A percentile compares a stretch with the other conserved stretches of the same genome.
Evolutionary conservation across 1,140 invertebrate genomes (phyloP).

Genomic region (Pseudomyrmex cubaensis): DNA sequence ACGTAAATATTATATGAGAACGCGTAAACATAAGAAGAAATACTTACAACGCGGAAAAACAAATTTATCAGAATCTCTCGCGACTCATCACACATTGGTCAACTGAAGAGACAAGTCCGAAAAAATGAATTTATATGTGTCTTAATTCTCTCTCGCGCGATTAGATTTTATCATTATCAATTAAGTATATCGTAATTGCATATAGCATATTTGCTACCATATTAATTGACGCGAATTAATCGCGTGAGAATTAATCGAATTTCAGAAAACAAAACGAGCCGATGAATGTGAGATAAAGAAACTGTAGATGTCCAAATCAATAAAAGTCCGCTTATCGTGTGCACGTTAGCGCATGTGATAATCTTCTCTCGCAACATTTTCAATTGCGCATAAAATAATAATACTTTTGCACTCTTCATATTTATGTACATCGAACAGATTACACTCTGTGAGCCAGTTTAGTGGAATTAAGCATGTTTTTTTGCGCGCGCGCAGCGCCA

Average conservation of each 20-base stretch:
- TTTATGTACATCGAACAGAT: neutral
- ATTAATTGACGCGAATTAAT: neutral
- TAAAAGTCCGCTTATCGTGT: neutral
- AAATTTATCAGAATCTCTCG: conserved; percentile 8
- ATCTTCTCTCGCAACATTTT: neutral
- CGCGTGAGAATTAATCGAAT: neutral
- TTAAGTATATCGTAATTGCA: neutral
- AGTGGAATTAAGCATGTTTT: neutral
- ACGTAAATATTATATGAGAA: neutral
- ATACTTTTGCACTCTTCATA: conserved; percentile 12
- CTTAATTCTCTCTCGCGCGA: neutral
- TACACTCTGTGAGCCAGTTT: neutral
- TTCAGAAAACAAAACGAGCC: neutral
- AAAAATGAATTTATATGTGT: conserved; percentile 31
- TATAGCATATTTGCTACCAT: neutral
- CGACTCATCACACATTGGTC: conserved; percentile 8
- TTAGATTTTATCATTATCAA: conserved; percentile 2
- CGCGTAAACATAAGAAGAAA: neutral
- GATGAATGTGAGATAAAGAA: conserved; percentile 30
- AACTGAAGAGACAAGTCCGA: conserved; percentile 18
- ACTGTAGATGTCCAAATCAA: neutral
- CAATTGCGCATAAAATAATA: neutral
- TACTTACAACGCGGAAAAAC: neutral
- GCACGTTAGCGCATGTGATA: neutral
- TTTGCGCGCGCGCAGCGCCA: neutral